Conservation (phyloP, 1,140 invertebrate genomes). For the Ericerus pela region DNA sequence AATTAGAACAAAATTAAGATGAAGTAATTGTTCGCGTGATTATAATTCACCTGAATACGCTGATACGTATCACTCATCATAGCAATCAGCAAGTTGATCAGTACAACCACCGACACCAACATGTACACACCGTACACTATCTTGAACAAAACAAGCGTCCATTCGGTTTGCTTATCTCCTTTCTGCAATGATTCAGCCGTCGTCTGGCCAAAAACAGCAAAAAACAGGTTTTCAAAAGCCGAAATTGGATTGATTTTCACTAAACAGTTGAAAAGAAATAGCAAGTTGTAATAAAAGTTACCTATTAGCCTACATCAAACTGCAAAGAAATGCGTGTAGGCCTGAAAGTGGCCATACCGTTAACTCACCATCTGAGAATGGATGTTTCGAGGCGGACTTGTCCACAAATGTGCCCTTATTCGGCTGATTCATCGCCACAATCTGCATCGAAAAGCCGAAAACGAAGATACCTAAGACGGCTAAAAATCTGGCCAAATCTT, state of each 20-base stretch:
- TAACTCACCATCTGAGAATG: slow-evolving; percentile 27
- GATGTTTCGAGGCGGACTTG: slow-evolving; percentile 7
- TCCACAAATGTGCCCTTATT: slow-evolving; percentile 43
- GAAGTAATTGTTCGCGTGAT: too few relatives aligned
- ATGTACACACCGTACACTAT: slow-evolving; percentile 82
- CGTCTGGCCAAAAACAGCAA: slow-evolving; percentile 95
- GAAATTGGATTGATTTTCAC: slow-evolving; percentile 73
- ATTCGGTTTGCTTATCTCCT: slow-evolving; percentile 32
- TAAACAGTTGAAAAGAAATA: slow-evolving; percentile 38
- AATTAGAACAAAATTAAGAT: too few relatives aligned
- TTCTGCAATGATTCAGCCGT: slow-evolving; percentile 63
- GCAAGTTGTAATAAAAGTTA: not conserved
- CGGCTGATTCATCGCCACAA: slow-evolving; percentile 89
- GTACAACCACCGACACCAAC: slow-evolving; percentile 94
- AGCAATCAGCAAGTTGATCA: slow-evolving; percentile 98
- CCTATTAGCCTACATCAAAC: not conserved
- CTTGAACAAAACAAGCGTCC: slow-evolving; percentile 67
- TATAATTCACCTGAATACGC: slow-evolving; percentile 70
- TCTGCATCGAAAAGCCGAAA: slow-evolving; percentile 94
- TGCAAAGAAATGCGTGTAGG: too few relatives aligned
- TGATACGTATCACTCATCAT: slow-evolving; percentile 99
- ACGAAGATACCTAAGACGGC: slow-evolving; percentile 95
- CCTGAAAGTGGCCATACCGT: too few relatives aligned
- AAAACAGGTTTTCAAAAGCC: slow-evolving; percentile 95
- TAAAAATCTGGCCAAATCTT: slow-evolving; percentile 85